Percentiles rank a stretch among this genome's conserved stretches.
Conservation (phyloP, 2,797 vertebrate genomes). For the Anguilla pacifica region DNA sequence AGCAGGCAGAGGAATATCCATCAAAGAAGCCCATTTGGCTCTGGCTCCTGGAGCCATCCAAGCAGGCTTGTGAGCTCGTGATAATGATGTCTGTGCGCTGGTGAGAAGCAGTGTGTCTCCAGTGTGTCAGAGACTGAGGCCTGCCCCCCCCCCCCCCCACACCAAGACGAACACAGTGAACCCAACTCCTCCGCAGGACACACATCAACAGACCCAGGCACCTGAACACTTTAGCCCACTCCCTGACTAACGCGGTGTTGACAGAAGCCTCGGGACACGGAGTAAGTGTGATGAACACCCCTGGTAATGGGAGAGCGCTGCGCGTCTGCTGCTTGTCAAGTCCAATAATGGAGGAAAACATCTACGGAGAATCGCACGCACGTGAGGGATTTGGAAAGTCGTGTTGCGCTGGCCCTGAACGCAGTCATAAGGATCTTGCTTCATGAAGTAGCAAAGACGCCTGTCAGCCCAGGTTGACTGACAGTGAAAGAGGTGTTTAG, state of each 20-base stretch:
- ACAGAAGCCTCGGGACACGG: not conserved
- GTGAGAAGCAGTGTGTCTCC: not conserved
- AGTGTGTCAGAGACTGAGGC: not conserved
- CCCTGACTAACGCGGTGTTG: not conserved
- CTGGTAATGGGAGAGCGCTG: not conserved
- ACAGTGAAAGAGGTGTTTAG: not conserved
- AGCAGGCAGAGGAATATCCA: not conserved
- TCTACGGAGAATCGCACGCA: not conserved
- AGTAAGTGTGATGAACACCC: not conserved
- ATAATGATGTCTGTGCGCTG: not conserved
- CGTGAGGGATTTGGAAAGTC: not conserved
- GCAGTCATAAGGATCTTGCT: not conserved
- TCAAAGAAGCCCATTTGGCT: not conserved
- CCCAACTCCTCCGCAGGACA: not conserved
- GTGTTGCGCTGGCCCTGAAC: not conserved
- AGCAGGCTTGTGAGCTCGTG: constrained; percentile 5
- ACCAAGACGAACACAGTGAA: not conserved
- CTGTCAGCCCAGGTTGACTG: not conserved
- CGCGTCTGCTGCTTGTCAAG: not conserved
- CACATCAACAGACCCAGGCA: not conserved
- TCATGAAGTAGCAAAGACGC: not conserved
- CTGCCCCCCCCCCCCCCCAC: not conserved
- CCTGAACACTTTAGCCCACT: not conserved
- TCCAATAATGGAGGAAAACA: not conserved
- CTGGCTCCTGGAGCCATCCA: not conserved